Conservation (phyloP, 2,797 vertebrate species). For the Rhinatrema bivittatum region DNA sequence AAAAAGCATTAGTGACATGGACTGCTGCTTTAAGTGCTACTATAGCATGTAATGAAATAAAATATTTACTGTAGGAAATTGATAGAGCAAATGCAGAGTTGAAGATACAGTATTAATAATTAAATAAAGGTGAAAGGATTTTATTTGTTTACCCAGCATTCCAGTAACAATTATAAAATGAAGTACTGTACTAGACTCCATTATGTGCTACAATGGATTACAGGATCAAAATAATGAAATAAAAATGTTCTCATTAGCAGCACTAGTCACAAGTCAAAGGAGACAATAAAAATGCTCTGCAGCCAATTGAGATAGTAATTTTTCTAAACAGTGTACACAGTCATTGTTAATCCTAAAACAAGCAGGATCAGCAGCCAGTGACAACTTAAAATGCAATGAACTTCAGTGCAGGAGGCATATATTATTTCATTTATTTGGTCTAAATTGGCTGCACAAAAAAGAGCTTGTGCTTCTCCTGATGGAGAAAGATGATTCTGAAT, state of each 20-base stretch:
- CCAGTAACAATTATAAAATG: conserved; percentile 30
- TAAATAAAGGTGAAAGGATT: conserved; percentile 20
- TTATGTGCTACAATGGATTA: conserved; percentile 20
- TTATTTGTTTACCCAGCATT: conserved; percentile 30
- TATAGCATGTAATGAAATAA: too few species aligned
- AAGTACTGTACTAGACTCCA: conserved; percentile 22
- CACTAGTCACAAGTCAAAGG: conserved; percentile 23
- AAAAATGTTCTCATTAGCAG: conserved; percentile 16
- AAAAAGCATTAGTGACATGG: too few species aligned
- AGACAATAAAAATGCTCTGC: conserved; percentile 34
- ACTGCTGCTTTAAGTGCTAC: too few species aligned
- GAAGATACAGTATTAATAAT: conserved; percentile 26
- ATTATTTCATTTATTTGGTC: conserved; percentile 40
- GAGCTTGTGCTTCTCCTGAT: conserved; percentile 22
- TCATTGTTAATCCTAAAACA: conserved; percentile 41
- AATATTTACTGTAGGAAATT: conserved; percentile 1
- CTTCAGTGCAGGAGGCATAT: conserved; percentile 34
- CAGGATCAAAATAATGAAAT: conserved; percentile 30
- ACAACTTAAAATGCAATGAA: conserved; percentile 45
- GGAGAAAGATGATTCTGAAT: conserved; percentile 23
- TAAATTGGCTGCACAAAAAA: conserved; percentile 24
- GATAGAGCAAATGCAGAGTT: conserved; percentile 21
- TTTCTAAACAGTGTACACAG: conserved; percentile 35
- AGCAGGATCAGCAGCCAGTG: conserved; percentile 31
- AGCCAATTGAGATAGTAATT: conserved; percentile 24